Evolutionary conservation across 2,888 invertebrate genomes (phyloP), one percentile per base, ranked within the genome.

Genomic region (Drosophila paracracens): DNA sequence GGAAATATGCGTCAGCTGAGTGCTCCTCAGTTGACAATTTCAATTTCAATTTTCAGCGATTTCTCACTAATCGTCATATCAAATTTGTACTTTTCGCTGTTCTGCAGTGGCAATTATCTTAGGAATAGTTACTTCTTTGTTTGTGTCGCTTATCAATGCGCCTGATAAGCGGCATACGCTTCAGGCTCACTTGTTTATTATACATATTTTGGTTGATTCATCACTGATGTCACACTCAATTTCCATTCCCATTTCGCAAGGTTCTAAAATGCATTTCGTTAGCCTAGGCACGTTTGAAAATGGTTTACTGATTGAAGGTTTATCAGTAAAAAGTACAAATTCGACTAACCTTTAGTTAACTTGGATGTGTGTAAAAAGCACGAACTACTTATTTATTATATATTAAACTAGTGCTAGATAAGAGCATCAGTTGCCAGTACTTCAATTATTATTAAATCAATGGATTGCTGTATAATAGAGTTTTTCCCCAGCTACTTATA

Each of bases 61-160:
- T 79, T 77, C 80, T 53, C 18, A 40, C 57, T 69, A 69, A 81
- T 59, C 69, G 57, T 29, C 36, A 54, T 75, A 78, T 79, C 80
- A 79, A 73, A 58, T 66, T 35, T 40, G 18, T 21, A 21, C 29
- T 57, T 59, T 59, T 25, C 33, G 50, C 27, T 79, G 52, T 43
- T 63, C 31, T 79, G 80, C 65, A 71, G 43, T 43, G 6, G 25
- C 74, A 76, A 79, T 69, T 79, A 79, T 74, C 35, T 76, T 29
- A 11, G 18, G 27, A 51, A 27, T 29, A 31, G 7, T 33, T 35
- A n/a, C 6, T 33, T 31, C 13, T 40, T 35, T n/a, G 35, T 31
- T 27, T 38, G 27, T 40, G 27, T 21, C 25, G 51, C 56, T 78
- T 78, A 78, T 78, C 78, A 71, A 25, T 51, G 51, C 38, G 38